phyloP scores from a whole-genome alignment of 2,797 vertebrate genomes.

The Xenentodon cancila region DNA sequence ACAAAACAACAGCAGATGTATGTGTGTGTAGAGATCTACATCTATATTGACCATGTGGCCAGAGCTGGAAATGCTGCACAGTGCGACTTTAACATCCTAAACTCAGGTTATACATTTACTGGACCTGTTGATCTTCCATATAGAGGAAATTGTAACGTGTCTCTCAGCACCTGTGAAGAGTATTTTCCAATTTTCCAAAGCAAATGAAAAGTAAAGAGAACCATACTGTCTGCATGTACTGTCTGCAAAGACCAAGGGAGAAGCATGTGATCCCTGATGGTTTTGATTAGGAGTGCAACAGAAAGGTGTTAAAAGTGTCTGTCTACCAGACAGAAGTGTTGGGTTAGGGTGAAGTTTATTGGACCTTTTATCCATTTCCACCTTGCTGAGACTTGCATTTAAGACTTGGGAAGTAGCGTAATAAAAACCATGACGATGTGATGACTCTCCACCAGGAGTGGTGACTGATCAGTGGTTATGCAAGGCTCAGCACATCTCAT shows the following conservation, averaged over 20 bases:
- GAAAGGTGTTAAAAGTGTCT: constrained; percentile 8
- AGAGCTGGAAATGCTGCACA: too few relatives aligned
- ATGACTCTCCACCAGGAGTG: constrained; percentile 60
- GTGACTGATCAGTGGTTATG: constrained; percentile 38
- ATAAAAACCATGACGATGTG: constrained; percentile 40
- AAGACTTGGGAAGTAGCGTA: constrained; percentile 21
- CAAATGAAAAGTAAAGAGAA: constrained; percentile 12
- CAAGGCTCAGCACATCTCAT: constrained; percentile 43
- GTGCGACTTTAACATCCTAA: too few relatives aligned
- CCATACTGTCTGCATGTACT: too few relatives aligned
- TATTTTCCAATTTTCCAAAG: constrained; percentile 11
- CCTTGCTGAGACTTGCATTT: constrained; percentile 21
- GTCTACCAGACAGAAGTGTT: constrained; percentile 1
- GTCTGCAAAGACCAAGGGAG: constrained; percentile 1
- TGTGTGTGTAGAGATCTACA: too few relatives aligned
- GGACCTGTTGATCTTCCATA: neutral
- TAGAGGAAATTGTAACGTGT: neutral
- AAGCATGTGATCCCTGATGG: constrained; percentile 2
- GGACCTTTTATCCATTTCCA: constrained; percentile 10
- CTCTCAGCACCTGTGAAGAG: neutral
- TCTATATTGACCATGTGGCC: too few relatives aligned
- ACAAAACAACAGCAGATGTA: too few relatives aligned
- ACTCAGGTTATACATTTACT: too few relatives aligned
- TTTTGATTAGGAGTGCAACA: constrained; percentile 7
- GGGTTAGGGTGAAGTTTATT: constrained; percentile 10